These are phyloP conservation scores for Phenganax marumi DNA, from an alignment of 92 coral and sea anemone species.

Conservation along the genomic window DNA sequence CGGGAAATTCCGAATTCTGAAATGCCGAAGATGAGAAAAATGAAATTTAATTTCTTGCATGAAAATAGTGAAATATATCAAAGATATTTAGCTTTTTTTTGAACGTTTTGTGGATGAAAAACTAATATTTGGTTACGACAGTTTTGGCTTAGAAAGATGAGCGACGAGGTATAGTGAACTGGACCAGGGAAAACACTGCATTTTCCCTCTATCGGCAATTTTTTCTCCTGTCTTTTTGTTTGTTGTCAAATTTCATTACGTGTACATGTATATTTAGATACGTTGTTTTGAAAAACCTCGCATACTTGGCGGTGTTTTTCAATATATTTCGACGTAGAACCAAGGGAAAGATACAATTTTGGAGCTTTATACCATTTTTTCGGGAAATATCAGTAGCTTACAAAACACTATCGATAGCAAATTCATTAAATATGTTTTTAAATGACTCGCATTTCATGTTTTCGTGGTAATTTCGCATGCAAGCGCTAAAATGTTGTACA, in stretches of 20 bases:
- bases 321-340: neutral
- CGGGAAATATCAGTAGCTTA: too few relatives aligned
- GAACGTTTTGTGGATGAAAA: neutral
- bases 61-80: slow-evolving; percentile 7
- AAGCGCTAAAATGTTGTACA: too few relatives aligned
- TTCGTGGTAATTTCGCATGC: too few relatives aligned
- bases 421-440: too few relatives aligned
- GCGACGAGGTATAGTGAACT: slow-evolving; percentile 9
- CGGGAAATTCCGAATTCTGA: slow-evolving; percentile 35
- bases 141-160: slow-evolving; percentile 3
- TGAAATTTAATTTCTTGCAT: neutral
- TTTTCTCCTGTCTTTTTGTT: neutral
- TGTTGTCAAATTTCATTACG: neutral
- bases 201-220: neutral
- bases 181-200: neutral
- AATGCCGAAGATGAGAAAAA: neutral
- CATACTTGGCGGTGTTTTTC: neutral
- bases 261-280: neutral
- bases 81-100: slow-evolving; percentile 16
- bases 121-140: neutral
- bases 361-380: too few relatives aligned
- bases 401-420: too few relatives aligned
- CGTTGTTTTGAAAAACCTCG: neutral
- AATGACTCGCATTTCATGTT: too few relatives aligned
- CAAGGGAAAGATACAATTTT: too few relatives aligned